Evolutionary conservation across 2,797 vertebrate genomes (phyloP).

Genomic region (Choloepus didactylus): DNA sequence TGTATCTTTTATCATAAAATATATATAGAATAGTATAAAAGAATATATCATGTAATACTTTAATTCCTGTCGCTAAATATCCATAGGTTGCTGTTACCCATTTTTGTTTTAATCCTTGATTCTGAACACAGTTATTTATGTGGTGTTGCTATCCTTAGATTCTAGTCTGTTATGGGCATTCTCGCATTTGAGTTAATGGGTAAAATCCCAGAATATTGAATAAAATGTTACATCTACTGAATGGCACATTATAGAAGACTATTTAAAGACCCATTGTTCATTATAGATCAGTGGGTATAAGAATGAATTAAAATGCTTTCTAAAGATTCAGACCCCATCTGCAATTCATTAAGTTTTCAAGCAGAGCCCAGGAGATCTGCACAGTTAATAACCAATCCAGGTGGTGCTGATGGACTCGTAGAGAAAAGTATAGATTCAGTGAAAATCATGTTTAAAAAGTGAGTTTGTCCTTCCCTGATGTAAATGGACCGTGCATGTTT

Average conservation of each 20-base stretch:
- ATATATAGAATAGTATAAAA: too few species aligned
- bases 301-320: background rate
- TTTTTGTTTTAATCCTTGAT: background rate
- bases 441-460: background rate
- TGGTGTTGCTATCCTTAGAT: background rate
- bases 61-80: background rate
- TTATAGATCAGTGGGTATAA: conserved; percentile 6
- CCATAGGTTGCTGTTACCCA: background rate
- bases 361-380: background rate
- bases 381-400: conserved; percentile 27
- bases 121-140: background rate
- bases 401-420: background rate
- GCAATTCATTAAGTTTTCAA: background rate
- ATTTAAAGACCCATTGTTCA: conserved; percentile 15
- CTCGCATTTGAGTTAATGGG: conserved; percentile 36
- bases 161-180: background rate
- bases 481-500: background rate
- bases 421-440: background rate
- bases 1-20: background rate
- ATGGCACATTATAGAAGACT: background rate
- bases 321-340: background rate
- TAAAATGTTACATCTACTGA: conserved; percentile 45
- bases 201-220: background rate
- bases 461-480: too few species aligned
- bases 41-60: background rate